Evolutionary conservation across 2,888 invertebrate genomes (phyloP).

Genomic region (Diarsia mendica): DNA sequence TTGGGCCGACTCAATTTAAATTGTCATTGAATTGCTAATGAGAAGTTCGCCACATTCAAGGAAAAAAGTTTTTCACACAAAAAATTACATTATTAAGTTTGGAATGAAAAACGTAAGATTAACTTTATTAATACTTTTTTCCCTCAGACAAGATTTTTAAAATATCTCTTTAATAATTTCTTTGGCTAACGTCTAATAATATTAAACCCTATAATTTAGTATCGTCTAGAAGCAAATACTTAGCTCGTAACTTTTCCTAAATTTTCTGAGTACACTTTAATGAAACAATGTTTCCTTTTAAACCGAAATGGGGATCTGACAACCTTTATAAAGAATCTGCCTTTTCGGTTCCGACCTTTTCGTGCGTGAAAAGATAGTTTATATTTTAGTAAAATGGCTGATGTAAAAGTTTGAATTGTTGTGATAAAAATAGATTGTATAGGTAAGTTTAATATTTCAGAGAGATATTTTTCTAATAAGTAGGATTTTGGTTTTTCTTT

Average conservation of each 20-base stretch:
- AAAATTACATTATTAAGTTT: not conserved
- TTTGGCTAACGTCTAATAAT: constrained; percentile 5
- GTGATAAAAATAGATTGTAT: not conserved
- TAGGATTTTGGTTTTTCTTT: not conserved
- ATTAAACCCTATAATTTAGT: constrained; percentile 39
- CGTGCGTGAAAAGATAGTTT: constrained; percentile 36
- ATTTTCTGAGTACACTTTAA: constrained; percentile 54
- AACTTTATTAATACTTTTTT: constrained; percentile 23
- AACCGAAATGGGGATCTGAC: constrained; percentile 40
- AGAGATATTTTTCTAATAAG: too few species aligned
- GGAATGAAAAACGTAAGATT: not conserved
- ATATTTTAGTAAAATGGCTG: constrained; percentile 8
- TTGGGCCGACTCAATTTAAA: too few species aligned
- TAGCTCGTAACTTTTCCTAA: constrained; percentile 51
- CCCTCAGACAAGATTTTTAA: not conserved
- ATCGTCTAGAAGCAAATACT: constrained; percentile 41
- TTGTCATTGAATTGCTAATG: too few species aligned
- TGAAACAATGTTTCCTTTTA: constrained; percentile 63
- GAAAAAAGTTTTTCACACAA: not conserved
- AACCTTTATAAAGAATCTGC: constrained; percentile 32
- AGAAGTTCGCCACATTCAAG: not conserved
- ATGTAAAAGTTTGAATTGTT: constrained; percentile 15
- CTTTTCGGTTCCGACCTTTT: constrained; percentile 30
- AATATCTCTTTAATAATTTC: constrained; percentile 4
- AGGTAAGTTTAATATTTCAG: not conserved